Evolutionary conservation across 2,113 vertebrate species (phyloP).

Genomic region (Rafetus swinhoei): DNA sequence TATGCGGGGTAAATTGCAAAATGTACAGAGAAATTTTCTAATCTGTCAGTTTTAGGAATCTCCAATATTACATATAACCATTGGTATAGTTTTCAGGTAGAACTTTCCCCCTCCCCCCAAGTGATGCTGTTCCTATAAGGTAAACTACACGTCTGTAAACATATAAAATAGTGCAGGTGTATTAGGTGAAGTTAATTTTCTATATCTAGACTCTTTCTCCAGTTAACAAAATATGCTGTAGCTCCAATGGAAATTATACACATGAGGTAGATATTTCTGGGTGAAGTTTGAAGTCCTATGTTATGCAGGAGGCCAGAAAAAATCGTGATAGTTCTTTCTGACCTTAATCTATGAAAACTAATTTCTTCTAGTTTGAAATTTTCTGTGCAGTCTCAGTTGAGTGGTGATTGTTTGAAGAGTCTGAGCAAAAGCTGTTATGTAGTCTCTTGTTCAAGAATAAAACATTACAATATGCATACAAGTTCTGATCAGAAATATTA

Average conservation of each 20-base stretch:
- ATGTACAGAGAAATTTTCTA: not conserved
- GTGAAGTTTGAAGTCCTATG: not conserved
- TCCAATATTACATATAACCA: accelerated
- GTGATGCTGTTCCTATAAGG: not conserved
- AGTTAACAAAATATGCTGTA: not conserved
- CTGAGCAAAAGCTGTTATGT: not conserved
- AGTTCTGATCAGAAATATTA: not conserved
- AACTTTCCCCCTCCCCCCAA: not conserved
- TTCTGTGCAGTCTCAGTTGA: not conserved
- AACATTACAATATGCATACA: not conserved
- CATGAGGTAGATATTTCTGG: not conserved
- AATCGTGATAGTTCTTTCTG: not conserved
- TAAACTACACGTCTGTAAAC: not conserved
- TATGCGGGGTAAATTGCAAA: not conserved
- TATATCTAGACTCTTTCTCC: not conserved
- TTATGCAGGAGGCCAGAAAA: not conserved
- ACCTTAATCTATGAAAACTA: not conserved
- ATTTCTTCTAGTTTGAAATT: not conserved
- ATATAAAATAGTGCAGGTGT: not conserved
- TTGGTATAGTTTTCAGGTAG: not conserved
- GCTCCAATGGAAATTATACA: not conserved
- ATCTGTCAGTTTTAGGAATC: not conserved
- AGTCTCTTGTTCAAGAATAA: not conserved
- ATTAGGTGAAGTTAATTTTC: not conserved
- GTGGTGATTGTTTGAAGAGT: not conserved